A percentile compares a stretch with the other conserved stretches of the same genome.
Conservation (phyloP, 2,797 vertebrate genomes). For the Betta splendens region DNA sequence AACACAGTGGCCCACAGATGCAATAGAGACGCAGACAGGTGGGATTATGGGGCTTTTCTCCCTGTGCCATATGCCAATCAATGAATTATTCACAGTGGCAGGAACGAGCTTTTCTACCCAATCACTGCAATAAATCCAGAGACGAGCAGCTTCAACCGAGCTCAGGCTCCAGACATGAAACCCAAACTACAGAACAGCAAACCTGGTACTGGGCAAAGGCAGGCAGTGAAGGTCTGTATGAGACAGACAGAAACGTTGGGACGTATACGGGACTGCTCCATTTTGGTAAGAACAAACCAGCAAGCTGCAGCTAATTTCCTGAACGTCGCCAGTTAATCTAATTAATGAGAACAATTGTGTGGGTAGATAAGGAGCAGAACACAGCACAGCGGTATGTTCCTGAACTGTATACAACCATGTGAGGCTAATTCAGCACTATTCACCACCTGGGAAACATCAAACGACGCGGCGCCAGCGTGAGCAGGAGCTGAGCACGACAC, state of each 20-base stretch:
- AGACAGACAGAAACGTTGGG: constrained; percentile 39
- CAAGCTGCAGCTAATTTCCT: constrained; percentile 54
- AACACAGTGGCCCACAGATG: constrained; percentile 32
- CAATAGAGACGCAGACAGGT: constrained; percentile 30
- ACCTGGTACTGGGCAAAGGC: constrained; percentile 3
- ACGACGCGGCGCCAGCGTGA: constrained; percentile 18
- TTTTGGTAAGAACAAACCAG: constrained; percentile 49
- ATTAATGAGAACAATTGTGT: constrained; percentile 63
- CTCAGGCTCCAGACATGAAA: constrained; percentile 17
- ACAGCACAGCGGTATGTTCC: constrained; percentile 45
- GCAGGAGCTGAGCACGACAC: constrained; percentile 33
- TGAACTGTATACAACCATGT: constrained; percentile 30
- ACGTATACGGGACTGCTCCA: constrained; percentile 32
- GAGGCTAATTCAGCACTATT: constrained; percentile 54
- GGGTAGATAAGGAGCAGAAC: constrained; percentile 61
- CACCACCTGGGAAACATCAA: constrained; percentile 61
- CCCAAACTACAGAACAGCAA: no score
- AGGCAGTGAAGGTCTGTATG: constrained; percentile 24
- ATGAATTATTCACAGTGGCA: constrained; percentile 77
- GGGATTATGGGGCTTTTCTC: constrained; percentile 58
- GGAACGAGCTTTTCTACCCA: constrained; percentile 59
- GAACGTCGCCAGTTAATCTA: constrained; percentile 65
- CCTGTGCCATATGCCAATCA: constrained; percentile 75
- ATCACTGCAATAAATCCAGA: constrained; percentile 53
- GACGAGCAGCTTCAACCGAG: constrained; percentile 4